These are phyloP conservation scores for Actinemys pallida DNA, from an alignment of 2,113 vertebrate species.

Conservation along the genomic window DNA sequence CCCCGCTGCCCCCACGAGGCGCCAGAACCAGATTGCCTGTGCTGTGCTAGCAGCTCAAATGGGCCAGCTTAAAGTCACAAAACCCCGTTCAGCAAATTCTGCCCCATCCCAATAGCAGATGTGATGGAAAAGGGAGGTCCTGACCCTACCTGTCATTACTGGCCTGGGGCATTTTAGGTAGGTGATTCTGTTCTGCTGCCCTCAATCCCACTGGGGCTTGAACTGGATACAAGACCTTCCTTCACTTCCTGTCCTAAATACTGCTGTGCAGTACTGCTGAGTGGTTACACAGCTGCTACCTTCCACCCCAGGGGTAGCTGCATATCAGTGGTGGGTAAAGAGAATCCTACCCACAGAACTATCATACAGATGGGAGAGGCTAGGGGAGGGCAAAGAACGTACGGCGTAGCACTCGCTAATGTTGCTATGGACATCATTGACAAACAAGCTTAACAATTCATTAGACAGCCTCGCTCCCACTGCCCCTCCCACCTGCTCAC, in stretches of 20 bases:
- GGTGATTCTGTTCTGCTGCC: background rate
- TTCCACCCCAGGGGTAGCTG: background rate
- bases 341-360: background rate
- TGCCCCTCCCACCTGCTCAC: background rate
- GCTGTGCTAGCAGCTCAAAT: too few species aligned
- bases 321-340: background rate
- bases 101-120: background rate
- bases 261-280: background rate
- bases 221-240: background rate
- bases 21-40: background rate
- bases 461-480: background rate
- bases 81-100: background rate
- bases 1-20: background rate
- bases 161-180: background rate
- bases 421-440: background rate
- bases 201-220: background rate
- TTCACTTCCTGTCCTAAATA: conserved; percentile 1
- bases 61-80: background rate
- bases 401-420: background rate
- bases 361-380: background rate
- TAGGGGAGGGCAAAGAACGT: background rate
- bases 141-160: background rate
- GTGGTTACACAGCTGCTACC: background rate
- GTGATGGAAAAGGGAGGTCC: background rate
- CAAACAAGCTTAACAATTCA: background rate